Evolutionary conservation across 2,888 invertebrate genomes (phyloP), one percentile per base, ranked within the genome.

Genomic region (Drosophila paranaensis): DNA sequence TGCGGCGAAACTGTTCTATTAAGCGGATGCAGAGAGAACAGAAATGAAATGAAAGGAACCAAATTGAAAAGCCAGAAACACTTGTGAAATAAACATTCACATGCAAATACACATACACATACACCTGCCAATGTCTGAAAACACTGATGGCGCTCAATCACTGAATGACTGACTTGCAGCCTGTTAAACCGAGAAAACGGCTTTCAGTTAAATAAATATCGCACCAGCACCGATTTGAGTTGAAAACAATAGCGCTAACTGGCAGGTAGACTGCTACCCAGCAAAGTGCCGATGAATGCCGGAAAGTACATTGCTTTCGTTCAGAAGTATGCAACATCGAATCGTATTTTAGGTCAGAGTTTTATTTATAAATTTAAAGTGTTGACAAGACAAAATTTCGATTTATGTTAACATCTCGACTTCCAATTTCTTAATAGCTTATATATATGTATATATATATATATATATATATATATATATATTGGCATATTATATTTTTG

Each of bases 81-180:
- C 69, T 82, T 69, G 63, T 82, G 43, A 45, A 45, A 45, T 45
- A 45, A 70, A 61, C 62, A 61, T 50, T 66, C 10, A 25, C 25
- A 9, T 13, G n/a, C 48, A 14, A 2, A 0, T 14, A 6, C 64
- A 63, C 50, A 45, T 50, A 30, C 43, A 30, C 43, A 60, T 50
- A 64, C 61, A 65, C 51, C 63, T 67, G 61, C 51, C 65, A 63
- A 46, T 51, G 58, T 60, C 50, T 74, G 69, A 78, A 74, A 77
- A 79, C 72, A 68, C 67, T 76, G 81, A 80, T 66, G 81, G 46
- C 58, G 57, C 67, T 67, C 64, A 81, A 81, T 81, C 77, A 67
- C 37, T 56, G 77, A 71, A 74, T 85, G 88, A 81, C 68, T 81
- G 88, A 84, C 82, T 89, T 83, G 89, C 87, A 86, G 80, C 67